phyloP scores from a whole-genome alignment of 2,888 invertebrate genomes.

The Gerosis bhagava region DNA sequence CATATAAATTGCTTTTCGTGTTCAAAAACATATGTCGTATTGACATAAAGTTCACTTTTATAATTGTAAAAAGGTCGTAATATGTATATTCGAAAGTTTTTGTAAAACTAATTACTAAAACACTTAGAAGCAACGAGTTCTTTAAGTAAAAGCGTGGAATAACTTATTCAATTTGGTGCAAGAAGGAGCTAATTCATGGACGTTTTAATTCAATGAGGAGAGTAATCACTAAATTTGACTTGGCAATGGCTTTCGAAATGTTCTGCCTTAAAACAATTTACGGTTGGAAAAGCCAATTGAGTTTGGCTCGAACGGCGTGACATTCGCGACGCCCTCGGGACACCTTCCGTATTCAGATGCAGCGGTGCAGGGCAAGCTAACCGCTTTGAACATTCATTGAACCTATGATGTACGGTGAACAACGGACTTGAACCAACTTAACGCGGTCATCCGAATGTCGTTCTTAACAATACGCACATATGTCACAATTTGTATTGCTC shows the following conservation, averaged over 20 bases:
- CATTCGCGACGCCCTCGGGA: constrained; percentile 19
- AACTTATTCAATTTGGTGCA: constrained; percentile 26
- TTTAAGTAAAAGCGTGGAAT: constrained; percentile 26
- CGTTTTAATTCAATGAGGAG: constrained; percentile 25
- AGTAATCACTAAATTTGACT: constrained; percentile 26
- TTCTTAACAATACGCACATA: constrained; percentile 5
- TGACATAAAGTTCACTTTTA: not conserved
- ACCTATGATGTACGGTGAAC: constrained; percentile 16
- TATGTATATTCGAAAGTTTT: constrained; percentile 20
- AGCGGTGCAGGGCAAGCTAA: constrained; percentile 7
- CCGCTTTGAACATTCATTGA: constrained; percentile 22
- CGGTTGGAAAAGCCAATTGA: constrained; percentile 16
- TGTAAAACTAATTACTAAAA: constrained; percentile 21
- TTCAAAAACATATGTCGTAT: too few species aligned
- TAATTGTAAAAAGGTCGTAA: constrained; percentile 1
- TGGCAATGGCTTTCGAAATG: constrained; percentile 24
- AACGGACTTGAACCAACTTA: constrained; percentile 10
- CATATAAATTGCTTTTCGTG: too few species aligned
- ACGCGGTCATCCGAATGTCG: constrained; percentile 11
- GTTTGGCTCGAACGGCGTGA: constrained; percentile 9
- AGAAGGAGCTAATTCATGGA: constrained; percentile 26
- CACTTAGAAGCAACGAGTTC: constrained; percentile 23
- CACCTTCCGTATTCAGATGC: constrained; percentile 19
- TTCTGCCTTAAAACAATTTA: constrained; percentile 24
- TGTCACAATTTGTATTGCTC: constrained; percentile 6